Evolutionary conservation across 2,888 invertebrate species (phyloP), one percentile per base, ranked within the genome.

Genomic region (Choristoneura rosaceana): DNA sequence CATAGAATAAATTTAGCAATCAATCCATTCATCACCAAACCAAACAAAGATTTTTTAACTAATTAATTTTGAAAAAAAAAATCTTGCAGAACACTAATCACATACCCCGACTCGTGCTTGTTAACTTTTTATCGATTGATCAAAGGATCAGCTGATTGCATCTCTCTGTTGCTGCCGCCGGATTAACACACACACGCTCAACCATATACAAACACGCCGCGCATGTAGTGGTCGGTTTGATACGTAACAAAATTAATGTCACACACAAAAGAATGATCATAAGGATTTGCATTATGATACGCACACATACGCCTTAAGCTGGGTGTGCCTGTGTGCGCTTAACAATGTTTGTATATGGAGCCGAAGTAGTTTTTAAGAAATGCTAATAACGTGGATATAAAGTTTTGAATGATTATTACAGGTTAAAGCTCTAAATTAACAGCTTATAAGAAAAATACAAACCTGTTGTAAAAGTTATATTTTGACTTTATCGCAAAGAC

Each of bases 111-210:
- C 61, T 64, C 73, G 64, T 47, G 17, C 73, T 69, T 73, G 73
- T 33, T 69, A 60, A 8, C 58, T 64, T 69, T 92, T 94, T 93
- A 93, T 93, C 93, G 90, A 93, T 92, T 89, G 91, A 92, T 93
- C 92, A 88, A 85, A 79, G 84, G 91, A 90, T 92, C 91, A 93
- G 89, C 92, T 93, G 93, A 93, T 94, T 93, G 93, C 90, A 81
- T 82, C 87, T 84, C 90, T 92, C 84, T 92, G 91, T 92, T 90
- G 91, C 88, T 88, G 90, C 93, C 93, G 93, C 80, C 91, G 85
- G 92, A 92, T 92, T 91, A 90, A 86, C 79, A 75, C 77, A 73
- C 80, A 78, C 82, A 76, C 76, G 45, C 73, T 58, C 73, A 78
- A 64, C 63, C 67, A 58, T 65, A 47, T 59, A 70, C 69, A 70